Evolutionary conservation across 1,140 invertebrate genomes (phyloP).

Genomic region (Formica selysi): DNA sequence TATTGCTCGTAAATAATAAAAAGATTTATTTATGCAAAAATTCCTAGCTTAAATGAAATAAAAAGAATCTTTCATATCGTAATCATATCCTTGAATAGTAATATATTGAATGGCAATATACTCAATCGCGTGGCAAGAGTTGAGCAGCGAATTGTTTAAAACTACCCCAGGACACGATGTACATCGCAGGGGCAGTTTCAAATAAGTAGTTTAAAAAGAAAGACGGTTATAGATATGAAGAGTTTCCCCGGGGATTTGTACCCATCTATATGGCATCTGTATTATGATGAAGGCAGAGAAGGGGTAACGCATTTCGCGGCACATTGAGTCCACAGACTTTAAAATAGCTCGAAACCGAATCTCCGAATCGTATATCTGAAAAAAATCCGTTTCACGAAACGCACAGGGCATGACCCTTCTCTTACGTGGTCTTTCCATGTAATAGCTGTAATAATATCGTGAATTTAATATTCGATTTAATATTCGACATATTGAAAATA

Average conservation of each 20-base stretch:
- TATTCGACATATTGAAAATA: not conserved
- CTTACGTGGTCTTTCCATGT: not conserved
- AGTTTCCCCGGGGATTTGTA: constrained; percentile 79
- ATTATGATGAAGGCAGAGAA: constrained; percentile 65
- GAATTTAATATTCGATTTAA: not conserved
- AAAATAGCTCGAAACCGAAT: constrained; percentile 74
- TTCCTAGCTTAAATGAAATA: constrained; percentile 28
- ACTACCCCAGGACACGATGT: constrained; percentile 64
- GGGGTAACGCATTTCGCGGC: constrained; percentile 79
- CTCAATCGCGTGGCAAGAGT: constrained; percentile 63
- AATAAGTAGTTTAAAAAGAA: constrained; percentile 57
- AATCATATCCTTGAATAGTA: constrained; percentile 56
- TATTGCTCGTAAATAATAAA: not conserved
- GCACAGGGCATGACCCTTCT: not conserved
- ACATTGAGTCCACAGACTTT: constrained; percentile 82
- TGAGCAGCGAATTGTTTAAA: constrained; percentile 80
- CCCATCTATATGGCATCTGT: constrained; percentile 77
- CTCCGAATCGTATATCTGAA: constrained; percentile 56
- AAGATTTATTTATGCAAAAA: not conserved
- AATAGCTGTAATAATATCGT: not conserved
- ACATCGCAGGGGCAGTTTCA: constrained; percentile 24
- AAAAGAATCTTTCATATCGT: constrained; percentile 43
- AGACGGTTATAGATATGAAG: constrained; percentile 80
- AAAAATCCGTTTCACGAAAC: constrained; percentile 21
- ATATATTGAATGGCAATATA: constrained; percentile 61